Base-by-base conservation (phyloP, 2,888 invertebrate species). In the Amblyjoppa proteus region DNA sequence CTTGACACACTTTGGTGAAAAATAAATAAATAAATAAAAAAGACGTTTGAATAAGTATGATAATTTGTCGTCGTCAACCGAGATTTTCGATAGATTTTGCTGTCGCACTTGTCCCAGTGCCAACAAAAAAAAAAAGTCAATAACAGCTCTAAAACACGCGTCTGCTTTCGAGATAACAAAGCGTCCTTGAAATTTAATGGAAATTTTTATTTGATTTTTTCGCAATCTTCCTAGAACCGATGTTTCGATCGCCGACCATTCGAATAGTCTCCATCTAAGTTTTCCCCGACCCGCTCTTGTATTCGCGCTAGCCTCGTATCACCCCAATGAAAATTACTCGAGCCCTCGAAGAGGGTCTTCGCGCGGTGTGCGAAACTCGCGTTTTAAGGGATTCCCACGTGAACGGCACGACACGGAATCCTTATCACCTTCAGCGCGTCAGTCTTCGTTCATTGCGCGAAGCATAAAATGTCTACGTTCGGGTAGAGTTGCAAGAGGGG, bases 401-500 rank as follows among this genome's bases (percentile, higher is more conserved):
- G 66, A 56, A 61, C 73, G 31, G n/a, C 71, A 38, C 53, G 45
- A 53, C 71, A 66, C 71, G 58, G 61, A 69, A 56, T 70, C 38
- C 28, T 78, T 78, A 70, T 78, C 49, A n/a, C 61, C 28, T 31
- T 1, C 16, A 11, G 41, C 45, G 6, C 20, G 70, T 58, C 51
- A 5, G 73, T 66, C 56, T 73, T 53, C 74, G 56, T 74, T 74
- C 69, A 81, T 80, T 81, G 28, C 81, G 58, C 68, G 56, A 68
- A 64, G 31, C 69, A 41, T 31, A 84, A 85, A 88, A 77, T 68
- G 73, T 34, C 74, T 56, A 79, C 71, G 38, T 84, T 41, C 78
- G 80, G 80, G 58, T 75, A 86, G 81, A 83, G 80, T 76, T 85
- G 70, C 66, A 61, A 34, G 38, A 64, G 79, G 49, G 75, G 45